These are phyloP conservation scores for Montipora foliosa DNA, from an alignment of 64 coral and sea anemone species.

Conservation along the genomic window DNA sequence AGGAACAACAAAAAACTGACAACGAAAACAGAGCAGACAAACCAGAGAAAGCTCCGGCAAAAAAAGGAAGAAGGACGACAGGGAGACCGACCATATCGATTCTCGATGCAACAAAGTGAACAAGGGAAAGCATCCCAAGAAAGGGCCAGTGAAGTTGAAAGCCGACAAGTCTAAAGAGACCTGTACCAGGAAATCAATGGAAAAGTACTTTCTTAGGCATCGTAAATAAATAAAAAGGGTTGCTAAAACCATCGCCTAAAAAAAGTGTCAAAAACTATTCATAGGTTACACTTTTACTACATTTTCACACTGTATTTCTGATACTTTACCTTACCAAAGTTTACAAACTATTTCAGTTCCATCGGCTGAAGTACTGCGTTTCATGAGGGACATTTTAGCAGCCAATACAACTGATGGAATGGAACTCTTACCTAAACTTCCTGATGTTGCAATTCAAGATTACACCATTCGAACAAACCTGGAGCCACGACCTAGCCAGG, in stretches of 20 bases:
- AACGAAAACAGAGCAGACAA: background rate
- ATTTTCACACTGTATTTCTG: background rate
- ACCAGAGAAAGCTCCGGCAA: too few relatives aligned
- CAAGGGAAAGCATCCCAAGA: too few relatives aligned
- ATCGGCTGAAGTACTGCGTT: background rate
- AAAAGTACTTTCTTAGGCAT: too few relatives aligned
- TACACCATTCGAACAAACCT: slow-evolving; percentile 16
- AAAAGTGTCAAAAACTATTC: too few relatives aligned
- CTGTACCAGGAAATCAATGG: too few relatives aligned
- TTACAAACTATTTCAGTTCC: slow-evolving; percentile 10
- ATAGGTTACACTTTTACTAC: background rate
- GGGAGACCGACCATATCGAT: too few relatives aligned
- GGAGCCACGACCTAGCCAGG: slow-evolving; percentile 36
- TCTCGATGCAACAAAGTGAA: too few relatives aligned
- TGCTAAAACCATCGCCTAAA: too few relatives aligned
- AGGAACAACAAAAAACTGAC: background rate
- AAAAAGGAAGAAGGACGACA: too few relatives aligned
- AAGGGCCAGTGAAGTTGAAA: too few relatives aligned
- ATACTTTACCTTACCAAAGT: background rate
- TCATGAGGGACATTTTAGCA: background rate
- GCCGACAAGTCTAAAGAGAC: too few relatives aligned
- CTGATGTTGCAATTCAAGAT: background rate
- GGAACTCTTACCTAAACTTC: background rate
- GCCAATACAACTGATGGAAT: background rate
- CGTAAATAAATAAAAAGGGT: too few relatives aligned